Evolutionary conservation across 2,113 vertebrate genomes (phyloP), one percentile per base, ranked within the genome.

Genomic region (Tiliqua scincoides): DNA sequence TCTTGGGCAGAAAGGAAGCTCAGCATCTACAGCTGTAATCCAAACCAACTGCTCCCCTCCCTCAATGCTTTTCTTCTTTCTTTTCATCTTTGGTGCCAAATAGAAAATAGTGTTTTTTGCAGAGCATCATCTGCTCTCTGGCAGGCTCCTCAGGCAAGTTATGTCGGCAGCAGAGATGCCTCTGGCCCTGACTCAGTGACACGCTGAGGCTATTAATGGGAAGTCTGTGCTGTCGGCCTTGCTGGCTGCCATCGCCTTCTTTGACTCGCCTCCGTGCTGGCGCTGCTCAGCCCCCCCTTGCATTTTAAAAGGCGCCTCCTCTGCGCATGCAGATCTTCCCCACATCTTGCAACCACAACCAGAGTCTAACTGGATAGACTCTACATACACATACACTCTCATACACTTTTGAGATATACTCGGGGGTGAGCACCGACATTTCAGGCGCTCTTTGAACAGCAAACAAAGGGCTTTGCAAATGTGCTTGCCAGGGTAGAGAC

Each of bases 151-250:
- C 73, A 25, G 73, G 83, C 75, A 88, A 85, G 83, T 73, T 85
- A 76, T 83, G 37, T 74, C 87, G 88, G 89, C 67, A 85, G 57
- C 74, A 72, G 67, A 37, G 1, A 67, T 81, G 85, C 90, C 88
- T 88, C 82, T 52, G 25, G 87, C 90, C 65, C 62, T 59, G 35
- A 85, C 48, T 25, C 75, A 82, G 88, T 85, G 75, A 80, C 87
- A 87, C n/a, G 72, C 89, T 88, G 87, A 86, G 83, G 52, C 37
- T 86, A 76, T 92, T 85, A 91, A 85, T 77, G 74, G 74, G 52
- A 48, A 54, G 54, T 80, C 84, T 27, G 21, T 70, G 67, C 68
- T 79, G 83, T 59, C 59, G 30, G 37, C 40, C 52, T 20, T 0
- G 88, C 40, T 62, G 83, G 85, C 91, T 71, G 85, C 91, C 67